Evolutionary conservation across 1,140 invertebrate species (phyloP).

Genomic region (Octopus sinensis): DNA sequence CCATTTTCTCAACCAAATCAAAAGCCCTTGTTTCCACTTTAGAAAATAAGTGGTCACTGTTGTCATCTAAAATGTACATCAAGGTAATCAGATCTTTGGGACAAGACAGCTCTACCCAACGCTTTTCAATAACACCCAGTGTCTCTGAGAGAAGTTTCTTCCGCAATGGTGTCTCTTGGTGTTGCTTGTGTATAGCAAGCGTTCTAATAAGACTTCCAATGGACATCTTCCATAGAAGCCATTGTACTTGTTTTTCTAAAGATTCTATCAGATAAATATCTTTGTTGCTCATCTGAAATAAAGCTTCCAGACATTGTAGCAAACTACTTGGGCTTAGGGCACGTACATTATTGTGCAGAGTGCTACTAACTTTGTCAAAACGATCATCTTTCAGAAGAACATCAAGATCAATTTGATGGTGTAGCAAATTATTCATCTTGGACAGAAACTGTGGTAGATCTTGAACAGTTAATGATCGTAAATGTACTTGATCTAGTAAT

Average conservation of each 20-base stretch:
- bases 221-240: constrained; percentile 19
- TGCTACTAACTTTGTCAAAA: background rate
- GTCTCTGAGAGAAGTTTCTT: constrained; percentile 12
- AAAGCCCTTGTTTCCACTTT: constrained; percentile 18
- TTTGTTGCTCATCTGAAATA: constrained; percentile 10
- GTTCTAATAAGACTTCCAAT: constrained; percentile 1
- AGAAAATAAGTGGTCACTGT: background rate
- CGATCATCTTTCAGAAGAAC: background rate
- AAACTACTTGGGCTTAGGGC: background rate
- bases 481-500: background rate
- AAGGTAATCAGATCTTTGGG: constrained; percentile 18
- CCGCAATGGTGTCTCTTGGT: constrained; percentile 14
- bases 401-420: background rate
- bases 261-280: constrained; percentile 19
- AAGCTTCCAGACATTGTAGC: constrained; percentile 6
- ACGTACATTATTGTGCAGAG: background rate
- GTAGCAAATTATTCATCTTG: background rate
- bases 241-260: constrained; percentile 17
- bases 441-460: background rate
- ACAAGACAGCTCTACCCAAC: constrained; percentile 20
- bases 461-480: background rate
- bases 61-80: constrained; percentile 19
- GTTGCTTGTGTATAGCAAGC: constrained; percentile 17
- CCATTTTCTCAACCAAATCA: constrained; percentile 20
- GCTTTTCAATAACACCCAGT: constrained; percentile 9